Evolutionary conservation across 2,888 invertebrate genomes (phyloP).

Genomic region (Laspeyria flexula): DNA sequence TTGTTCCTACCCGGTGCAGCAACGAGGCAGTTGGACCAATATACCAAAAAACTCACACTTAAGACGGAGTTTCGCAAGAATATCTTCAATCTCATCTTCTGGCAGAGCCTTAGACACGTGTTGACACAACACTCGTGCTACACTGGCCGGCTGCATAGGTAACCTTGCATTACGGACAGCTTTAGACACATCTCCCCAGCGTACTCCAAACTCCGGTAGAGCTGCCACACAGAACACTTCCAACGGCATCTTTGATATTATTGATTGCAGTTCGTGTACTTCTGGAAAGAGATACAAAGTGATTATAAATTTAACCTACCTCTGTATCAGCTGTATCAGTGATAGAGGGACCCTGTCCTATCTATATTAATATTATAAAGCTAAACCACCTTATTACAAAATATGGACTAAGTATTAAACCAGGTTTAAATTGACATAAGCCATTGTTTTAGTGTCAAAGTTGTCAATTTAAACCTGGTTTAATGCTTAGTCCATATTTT

Average conservation of each 20-base stretch:
- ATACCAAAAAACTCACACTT: conserved; percentile 69
- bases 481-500: no score
- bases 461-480: no score
- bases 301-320: no score
- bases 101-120: conserved; percentile 52
- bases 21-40: no score
- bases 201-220: conserved; percentile 66
- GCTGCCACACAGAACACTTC: conserved; percentile 55
- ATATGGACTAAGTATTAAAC: no score
- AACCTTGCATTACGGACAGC: conserved; percentile 58
- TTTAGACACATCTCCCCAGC: conserved; percentile 60
- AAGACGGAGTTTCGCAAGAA: conserved; percentile 55
- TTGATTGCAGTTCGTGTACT: conserved; percentile 55
- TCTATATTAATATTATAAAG: no score
- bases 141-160: conserved; percentile 63
- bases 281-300: conserved; percentile 47
- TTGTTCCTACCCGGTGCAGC: no score
- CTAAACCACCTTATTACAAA: no score
- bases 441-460: no score
- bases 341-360: no score
- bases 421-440: no score
- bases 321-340: no score
- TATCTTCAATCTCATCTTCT: conserved; percentile 57
- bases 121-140: conserved; percentile 60
- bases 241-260: conserved; percentile 64